phyloP scores from a whole-genome alignment of 2,113 vertebrate genomes.

The Chlorodrepanis virens region DNA sequence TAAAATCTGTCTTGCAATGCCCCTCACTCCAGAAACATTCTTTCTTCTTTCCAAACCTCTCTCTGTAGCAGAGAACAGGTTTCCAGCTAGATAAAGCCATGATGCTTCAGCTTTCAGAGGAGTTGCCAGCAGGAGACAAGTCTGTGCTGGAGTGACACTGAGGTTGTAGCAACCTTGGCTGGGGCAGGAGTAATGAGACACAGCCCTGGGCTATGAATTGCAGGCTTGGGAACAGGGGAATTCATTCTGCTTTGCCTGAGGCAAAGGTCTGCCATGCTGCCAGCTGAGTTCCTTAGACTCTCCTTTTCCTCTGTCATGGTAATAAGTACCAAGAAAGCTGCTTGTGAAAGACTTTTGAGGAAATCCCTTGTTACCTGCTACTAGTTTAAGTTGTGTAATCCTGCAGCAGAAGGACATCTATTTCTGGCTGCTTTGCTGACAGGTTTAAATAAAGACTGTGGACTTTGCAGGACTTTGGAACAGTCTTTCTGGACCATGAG shows the following conservation, averaged over 20 bases:
- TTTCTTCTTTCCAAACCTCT: neutral
- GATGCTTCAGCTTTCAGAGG: neutral
- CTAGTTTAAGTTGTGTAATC: neutral
- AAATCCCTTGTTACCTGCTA: conserved; percentile 35
- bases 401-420: neutral
- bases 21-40: neutral
- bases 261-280: conserved; percentile 65
- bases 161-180: conserved; percentile 29
- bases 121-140: neutral
- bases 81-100: neutral
- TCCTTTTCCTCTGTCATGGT: conserved; percentile 33
- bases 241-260: conserved; percentile 58
- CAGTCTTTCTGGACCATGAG: neutral
- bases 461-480: neutral
- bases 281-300: conserved; percentile 32
- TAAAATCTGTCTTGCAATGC: neutral
- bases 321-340: conserved; percentile 52
- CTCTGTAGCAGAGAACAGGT: neutral
- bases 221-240: neutral
- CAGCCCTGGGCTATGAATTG: conserved; percentile 57
- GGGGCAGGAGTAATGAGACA: conserved; percentile 43
- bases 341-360: conserved; percentile 39
- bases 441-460: neutral
- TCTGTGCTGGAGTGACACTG: neutral
- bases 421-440: neutral